Base-by-base conservation (phyloP, 2,797 vertebrate genomes). In the Phyllotis vaccarum region DNA sequence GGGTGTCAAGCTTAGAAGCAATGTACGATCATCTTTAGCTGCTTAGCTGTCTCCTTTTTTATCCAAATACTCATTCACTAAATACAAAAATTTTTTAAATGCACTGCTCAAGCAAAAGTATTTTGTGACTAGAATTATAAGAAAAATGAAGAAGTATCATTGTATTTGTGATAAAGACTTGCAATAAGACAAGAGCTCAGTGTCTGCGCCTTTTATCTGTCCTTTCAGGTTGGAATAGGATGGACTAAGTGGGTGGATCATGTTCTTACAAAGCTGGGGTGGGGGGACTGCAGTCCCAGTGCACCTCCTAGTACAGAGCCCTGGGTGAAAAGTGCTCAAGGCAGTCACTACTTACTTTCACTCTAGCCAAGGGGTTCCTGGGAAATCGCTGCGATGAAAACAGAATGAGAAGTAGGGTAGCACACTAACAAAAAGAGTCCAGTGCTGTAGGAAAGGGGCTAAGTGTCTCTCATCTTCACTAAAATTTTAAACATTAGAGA, bases 91-190 rank as follows among this genome's bases (percentile, higher is more conserved):
- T 16, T 22, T 16, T 22, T 13, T 40, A 74, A 74, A 58, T 3
- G 66, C 19, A 74, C n/a, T 72, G 70, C 56, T 93, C 93, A 87
- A 89, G 91, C 93, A 96, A 94, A 93, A 92, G 86, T 79, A 91
- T 78, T 96, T 88, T 93, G 85, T 92, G 85, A 91, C 62, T n/a
- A 92, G 64, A 96, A 89, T 75, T 72, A 52, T 27, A 88, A 96
- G 62, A 43, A 46, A 89, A 40, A 54, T 21, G 74, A 75, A 87
- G 79, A 90, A 83, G 90, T 80, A 80, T 86, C 83, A 31, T 2
- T 64, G 46, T 75, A 17, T 54, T 88, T 92, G 60, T 66, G 68
- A 90, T 60, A 95, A 94, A 83, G 72, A 58, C 37, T 49, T n/a
- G 31, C 16, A 75, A 58, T 70, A 72, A 78, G 56, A 62, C n/a